Conservation (phyloP, 2,888 invertebrate species). For the Diaprepes abbreviatus region DNA sequence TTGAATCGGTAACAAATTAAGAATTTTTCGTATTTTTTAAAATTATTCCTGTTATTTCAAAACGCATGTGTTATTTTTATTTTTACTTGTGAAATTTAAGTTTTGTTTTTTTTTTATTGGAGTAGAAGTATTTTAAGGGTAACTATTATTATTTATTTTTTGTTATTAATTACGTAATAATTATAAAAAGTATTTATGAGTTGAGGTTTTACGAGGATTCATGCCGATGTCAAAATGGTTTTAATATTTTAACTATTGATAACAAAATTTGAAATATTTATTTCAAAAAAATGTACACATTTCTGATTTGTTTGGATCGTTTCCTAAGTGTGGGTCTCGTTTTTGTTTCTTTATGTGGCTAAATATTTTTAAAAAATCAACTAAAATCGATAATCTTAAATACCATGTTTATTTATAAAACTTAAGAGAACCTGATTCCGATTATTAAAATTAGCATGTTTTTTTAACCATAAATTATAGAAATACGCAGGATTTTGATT, state of each 20-base stretch:
- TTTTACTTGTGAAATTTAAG: slow-evolving; percentile 20
- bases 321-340: too few relatives aligned
- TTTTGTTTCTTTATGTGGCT: too few relatives aligned
- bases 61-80: slow-evolving; percentile 20
- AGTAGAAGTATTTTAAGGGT: slow-evolving; percentile 13
- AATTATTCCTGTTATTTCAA: slow-evolving; percentile 11
- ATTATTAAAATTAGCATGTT: too few relatives aligned
- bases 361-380: too few relatives aligned
- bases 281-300: too few relatives aligned
- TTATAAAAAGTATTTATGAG: neutral
- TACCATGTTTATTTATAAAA: too few relatives aligned
- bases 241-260: neutral
- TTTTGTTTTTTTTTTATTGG: slow-evolving; percentile 7
- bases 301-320: too few relatives aligned
- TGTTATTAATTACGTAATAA: neutral
- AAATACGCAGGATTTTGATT: too few relatives aligned
- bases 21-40: neutral
- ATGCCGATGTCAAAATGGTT: neutral
- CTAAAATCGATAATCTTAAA: too few relatives aligned
- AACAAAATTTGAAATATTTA: too few relatives aligned
- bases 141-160: slow-evolving; percentile 13
- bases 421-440: too few relatives aligned
- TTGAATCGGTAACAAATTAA: slow-evolving; percentile 11
- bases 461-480: too few relatives aligned
- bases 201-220: neutral